A percentile compares a stretch with the other conserved stretches of the same genome.
Conservation (phyloP, 1,140 invertebrate genomes). For the Drosophila quadrilineata region DNA sequence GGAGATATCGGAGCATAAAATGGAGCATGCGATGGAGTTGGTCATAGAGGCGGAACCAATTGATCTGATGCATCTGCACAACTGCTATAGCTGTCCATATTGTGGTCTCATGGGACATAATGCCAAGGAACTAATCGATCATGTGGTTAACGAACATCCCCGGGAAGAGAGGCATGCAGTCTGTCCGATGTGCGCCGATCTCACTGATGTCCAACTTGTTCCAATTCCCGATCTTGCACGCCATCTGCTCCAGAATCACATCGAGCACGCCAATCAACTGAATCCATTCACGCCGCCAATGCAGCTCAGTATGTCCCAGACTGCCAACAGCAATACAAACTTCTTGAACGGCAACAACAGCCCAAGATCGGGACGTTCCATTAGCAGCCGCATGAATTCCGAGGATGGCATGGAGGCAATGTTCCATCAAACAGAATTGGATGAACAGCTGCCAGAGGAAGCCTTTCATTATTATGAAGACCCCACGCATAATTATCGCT, state of each 20-base stretch:
- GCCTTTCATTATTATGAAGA: too few relatives aligned
- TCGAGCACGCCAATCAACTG: conserved; percentile 56
- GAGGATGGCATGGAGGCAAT: conserved; percentile 34
- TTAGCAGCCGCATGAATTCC: conserved; percentile 1
- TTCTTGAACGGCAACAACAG: conserved; percentile 32
- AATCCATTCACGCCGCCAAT: conserved; percentile 52
- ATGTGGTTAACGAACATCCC: conserved; percentile 43
- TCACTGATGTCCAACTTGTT: conserved; percentile 37
- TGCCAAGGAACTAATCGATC: conserved; percentile 55
- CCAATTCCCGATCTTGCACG: conserved; percentile 48
- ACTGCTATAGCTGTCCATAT: conserved; percentile 60
- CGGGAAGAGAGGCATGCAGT: conserved; percentile 45
- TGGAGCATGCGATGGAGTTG: conserved; percentile 59
- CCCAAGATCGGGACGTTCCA: neutral
- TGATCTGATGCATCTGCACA: conserved; percentile 48
- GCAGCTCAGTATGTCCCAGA: conserved; percentile 12
- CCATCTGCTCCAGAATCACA: conserved; percentile 53
- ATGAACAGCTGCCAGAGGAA: conserved; percentile 28
- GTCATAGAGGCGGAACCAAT: conserved; percentile 14
- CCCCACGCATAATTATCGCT: too few relatives aligned
- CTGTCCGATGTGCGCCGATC: conserved; percentile 54
- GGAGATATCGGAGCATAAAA: conserved; percentile 39
- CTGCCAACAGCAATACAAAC: too few relatives aligned
- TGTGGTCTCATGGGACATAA: conserved; percentile 40
- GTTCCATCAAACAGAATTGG: too few relatives aligned